These are phyloP conservation scores for Cataglyphis livida DNA, from an alignment of 2,888 invertebrate genomes.

Conservation along the genomic window DNA sequence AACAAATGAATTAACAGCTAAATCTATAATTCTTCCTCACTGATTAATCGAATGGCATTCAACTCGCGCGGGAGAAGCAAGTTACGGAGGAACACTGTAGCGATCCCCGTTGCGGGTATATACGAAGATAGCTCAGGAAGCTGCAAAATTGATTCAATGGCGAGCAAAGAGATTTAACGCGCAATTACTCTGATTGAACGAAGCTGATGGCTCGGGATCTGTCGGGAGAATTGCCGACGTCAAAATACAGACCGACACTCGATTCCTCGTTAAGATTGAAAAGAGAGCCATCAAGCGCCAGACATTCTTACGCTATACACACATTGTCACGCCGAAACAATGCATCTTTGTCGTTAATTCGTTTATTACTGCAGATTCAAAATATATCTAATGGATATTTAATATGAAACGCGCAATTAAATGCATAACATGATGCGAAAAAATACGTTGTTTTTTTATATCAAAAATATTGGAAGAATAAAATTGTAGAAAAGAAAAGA, in stretches of 20 bases:
- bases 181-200: conserved; percentile 81
- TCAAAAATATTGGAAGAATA: not conserved
- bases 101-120: conserved; percentile 26
- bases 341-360: conserved; percentile 7
- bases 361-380: conserved; percentile 16
- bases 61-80: conserved; percentile 24
- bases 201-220: conserved; percentile 56
- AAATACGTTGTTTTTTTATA: not conserved
- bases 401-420: not conserved
- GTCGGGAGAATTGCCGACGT: conserved; percentile 64
- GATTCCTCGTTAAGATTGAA: conserved; percentile 69
- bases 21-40: conserved; percentile 12
- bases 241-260: conserved; percentile 69
- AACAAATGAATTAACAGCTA: not conserved
- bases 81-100: conserved; percentile 31
- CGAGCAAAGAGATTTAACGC: conserved; percentile 77
- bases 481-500: not conserved
- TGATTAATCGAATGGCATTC: conserved; percentile 44
- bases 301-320: conserved; percentile 43
- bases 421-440: not conserved
- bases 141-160: conserved; percentile 75
- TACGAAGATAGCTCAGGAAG: conserved; percentile 46
- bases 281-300: conserved; percentile 52
- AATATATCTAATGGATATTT: not conserved
- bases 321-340: conserved; percentile 18